phyloP scores from a whole-genome alignment of 2,888 invertebrate genomes.

The Mesochorus sp. region DNA sequence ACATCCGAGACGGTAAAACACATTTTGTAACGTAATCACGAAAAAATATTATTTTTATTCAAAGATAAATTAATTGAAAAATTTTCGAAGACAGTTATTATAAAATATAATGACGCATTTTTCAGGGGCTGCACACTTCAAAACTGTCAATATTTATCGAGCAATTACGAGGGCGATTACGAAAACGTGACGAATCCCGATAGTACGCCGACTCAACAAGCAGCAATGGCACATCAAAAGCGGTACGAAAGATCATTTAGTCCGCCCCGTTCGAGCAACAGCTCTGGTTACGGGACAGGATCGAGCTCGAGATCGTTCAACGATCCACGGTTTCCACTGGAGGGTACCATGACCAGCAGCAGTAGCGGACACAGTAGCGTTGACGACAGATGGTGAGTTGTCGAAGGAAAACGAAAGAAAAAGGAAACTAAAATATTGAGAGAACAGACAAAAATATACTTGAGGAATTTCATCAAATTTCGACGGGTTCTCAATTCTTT shows the following conservation, averaged over 20 bases:
- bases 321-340: conserved; percentile 80
- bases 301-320: conserved; percentile 81
- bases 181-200: conserved; percentile 86
- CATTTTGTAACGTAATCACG: no score
- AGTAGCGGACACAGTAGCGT: conserved; percentile 86
- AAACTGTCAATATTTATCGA: conserved; percentile 86
- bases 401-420: conserved; percentile 40
- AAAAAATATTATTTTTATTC: no score
- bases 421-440: neutral
- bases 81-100: no score
- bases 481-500: neutral
- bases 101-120: no score
- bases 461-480: no score
- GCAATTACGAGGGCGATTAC: conserved; percentile 86
- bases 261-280: conserved; percentile 91
- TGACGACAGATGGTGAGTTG: conserved; percentile 86
- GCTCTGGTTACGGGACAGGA: conserved; percentile 93
- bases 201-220: conserved; percentile 79
- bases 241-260: conserved; percentile 89
- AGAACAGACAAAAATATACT: conserved; percentile 22
- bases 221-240: conserved; percentile 86
- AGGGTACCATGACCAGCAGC: conserved; percentile 85
- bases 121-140: conserved; percentile 86
- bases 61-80: no score
- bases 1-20: conserved; percentile 84